Evolutionary conservation across 1,140 invertebrate genomes (phyloP), one percentile per base, ranked within the genome.

Genomic region (Brachionus rotundiformis): DNA sequence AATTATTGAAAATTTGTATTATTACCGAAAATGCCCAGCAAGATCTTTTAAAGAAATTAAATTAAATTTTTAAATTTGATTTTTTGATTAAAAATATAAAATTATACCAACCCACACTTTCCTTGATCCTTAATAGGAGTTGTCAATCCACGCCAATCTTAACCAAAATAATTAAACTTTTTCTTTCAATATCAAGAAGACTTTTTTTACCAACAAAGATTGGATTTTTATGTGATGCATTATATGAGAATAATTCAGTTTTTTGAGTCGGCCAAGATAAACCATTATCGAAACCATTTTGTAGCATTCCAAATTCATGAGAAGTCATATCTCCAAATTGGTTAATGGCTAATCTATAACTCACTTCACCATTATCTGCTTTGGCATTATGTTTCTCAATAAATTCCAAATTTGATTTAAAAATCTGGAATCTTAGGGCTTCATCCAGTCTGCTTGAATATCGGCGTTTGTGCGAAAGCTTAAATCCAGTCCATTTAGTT

Each of bases 291-390:
- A 77, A 77, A 3, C 44, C 44, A 59, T 54, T 77, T 36, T 33
- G n/a, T 33, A 77, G 11, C 29, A 19, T 33, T 16, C 47, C 16
- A 33, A 81, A 82, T 19, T 82, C 82, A 13, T 79, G 23, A 1
- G 61, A 47, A n/a, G 75, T 82, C 85, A 86, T 61, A 71, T 87
- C 86, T 33, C 85, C 76, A 77, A 85, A 86, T 36, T 86, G 82
- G 84, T 87, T 87, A 8, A 86, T 82, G 3, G 84, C 86, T 36
- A 86, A 63, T 33, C 47, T 84, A 82, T 84, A 87, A 16, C 83
- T 84, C 39, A 85, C 84, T 54, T 84, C 36, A 39, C 84, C 84
- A 19, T 82, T 63, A 31, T 84, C 82, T 54, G 83, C 85, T 71
- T 82, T 33, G 7, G 81, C 29, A 75, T 87, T 87, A 76, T 86